These are phyloP conservation scores for Hirtodrosophila alboralis DNA, from an alignment of 2,888 invertebrate species.

Conservation along the genomic window DNA sequence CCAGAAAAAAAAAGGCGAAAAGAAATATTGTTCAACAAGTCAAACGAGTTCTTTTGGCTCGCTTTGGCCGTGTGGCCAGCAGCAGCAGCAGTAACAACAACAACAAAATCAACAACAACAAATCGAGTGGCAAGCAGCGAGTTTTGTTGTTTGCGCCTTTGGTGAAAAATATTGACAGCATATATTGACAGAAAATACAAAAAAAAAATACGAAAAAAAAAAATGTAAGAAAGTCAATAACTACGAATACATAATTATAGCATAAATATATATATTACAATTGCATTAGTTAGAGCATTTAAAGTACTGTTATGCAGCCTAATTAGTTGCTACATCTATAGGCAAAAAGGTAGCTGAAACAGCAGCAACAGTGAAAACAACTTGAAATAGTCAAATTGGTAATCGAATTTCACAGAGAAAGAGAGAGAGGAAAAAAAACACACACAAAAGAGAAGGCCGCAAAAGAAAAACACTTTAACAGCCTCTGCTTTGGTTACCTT, in stretches of 20 bases:
- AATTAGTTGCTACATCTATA: conserved; percentile 54
- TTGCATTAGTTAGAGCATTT: neutral
- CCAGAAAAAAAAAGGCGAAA: conserved; percentile 70
- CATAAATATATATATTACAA: conserved; percentile 6
- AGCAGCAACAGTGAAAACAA: conserved; percentile 56
- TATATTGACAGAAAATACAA: conserved; percentile 68
- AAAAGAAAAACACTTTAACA: conserved; percentile 47
- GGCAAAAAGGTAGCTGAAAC: conserved; percentile 26
- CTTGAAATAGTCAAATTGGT: conserved; percentile 75
- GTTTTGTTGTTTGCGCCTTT: conserved; percentile 73
- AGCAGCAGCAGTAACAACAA: conserved; percentile 50
- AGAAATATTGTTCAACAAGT: conserved; percentile 84
- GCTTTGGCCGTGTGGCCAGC: conserved; percentile 79
- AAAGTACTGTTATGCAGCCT: conserved; percentile 32
- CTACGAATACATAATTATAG: conserved; percentile 26
- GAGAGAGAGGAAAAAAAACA: conserved; percentile 12
- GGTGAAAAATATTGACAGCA: conserved; percentile 80
- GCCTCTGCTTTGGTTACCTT: conserved; percentile 18
- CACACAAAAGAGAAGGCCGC: conserved; percentile 30
- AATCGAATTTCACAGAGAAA: conserved; percentile 54
- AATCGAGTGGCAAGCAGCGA: conserved; percentile 62
- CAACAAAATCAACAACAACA: conserved; percentile 29
- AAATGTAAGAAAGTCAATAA: conserved; percentile 63
- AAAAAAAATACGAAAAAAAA: too few species aligned
- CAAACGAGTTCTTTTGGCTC: conserved; percentile 84